A percentile compares a stretch with the other conserved stretches of the same genome.
Conservation (phyloP, 35 echinoderm and acorn worm genomes). For the Lytechinus variegatus region DNA sequence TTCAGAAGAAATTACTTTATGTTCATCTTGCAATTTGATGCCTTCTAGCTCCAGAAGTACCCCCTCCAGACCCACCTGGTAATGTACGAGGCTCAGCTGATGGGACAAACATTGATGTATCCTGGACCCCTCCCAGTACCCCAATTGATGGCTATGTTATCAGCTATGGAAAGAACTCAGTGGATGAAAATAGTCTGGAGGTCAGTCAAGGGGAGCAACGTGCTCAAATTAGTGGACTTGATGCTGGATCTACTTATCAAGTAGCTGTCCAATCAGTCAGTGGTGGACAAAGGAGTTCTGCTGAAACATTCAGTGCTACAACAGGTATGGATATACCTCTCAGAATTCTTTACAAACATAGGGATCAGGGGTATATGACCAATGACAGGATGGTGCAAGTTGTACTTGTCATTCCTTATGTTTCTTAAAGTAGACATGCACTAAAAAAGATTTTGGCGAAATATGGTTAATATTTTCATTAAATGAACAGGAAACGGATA, state of each 20-base stretch:
- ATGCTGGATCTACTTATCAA: not conserved
- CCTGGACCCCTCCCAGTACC: not conserved
- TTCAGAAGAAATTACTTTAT: not conserved
- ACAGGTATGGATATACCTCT: not conserved
- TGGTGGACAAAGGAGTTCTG: not conserved
- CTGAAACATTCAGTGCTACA: not conserved
- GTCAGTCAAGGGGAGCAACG: not conserved
- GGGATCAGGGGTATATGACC: too few species aligned
- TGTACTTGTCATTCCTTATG: too few species aligned
- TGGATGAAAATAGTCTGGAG: not conserved
- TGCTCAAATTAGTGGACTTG: not conserved
- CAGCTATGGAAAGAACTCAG: not conserved
- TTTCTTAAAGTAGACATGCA: too few species aligned
- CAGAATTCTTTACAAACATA: too few species aligned
- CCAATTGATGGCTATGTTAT: not conserved
- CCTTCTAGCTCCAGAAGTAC: not conserved
- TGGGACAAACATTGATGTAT: not conserved
- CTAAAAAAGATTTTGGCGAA: too few species aligned
- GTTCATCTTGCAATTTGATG: not conserved
- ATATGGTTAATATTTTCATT: too few species aligned
- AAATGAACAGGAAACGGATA: too few species aligned
- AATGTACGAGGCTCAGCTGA: not conserved
- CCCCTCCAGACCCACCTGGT: not conserved
- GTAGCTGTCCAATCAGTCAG: not conserved
- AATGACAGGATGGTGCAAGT: too few species aligned